Percentiles rank a stretch among this genome's conserved stretches.
Evolutionary conservation across 2,797 vertebrate genomes (phyloP).

Genomic region (Otolemur crassicaudatus): DNA sequence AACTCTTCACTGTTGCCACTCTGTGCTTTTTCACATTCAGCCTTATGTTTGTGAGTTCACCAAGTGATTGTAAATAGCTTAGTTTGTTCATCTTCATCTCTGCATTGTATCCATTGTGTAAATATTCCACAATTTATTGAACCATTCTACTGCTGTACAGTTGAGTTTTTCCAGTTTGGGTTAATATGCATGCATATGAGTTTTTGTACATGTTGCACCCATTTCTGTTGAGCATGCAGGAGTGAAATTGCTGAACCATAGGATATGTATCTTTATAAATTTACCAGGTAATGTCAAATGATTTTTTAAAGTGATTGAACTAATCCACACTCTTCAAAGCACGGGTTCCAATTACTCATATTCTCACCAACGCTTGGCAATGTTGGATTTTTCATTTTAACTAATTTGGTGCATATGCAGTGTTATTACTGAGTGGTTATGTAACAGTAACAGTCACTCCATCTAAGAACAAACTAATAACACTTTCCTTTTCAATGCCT

Average conservation of each 20-base stretch:
- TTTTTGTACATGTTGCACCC: not conserved
- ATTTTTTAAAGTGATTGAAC: not conserved
- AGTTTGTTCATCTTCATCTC: constrained; percentile 11
- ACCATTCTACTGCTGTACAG: not conserved
- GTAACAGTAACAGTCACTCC: not conserved
- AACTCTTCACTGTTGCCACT: not conserved
- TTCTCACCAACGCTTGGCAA: not conserved
- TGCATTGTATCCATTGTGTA: not conserved
- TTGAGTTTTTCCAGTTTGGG: not conserved
- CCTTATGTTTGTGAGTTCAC: not conserved
- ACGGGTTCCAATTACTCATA: not conserved
- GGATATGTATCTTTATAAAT: not conserved
- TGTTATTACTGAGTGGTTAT: not conserved
- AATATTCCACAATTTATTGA: not conserved
- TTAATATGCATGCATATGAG: not conserved
- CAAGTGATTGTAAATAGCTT: not conserved
- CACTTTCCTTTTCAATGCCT: not conserved
- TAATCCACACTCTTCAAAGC: not conserved
- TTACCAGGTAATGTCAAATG: not conserved
- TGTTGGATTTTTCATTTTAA: not conserved
- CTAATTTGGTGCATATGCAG: not conserved
- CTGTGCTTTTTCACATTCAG: not conserved
- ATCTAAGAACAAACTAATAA: not conserved
- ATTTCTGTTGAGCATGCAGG: not conserved
- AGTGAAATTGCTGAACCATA: not conserved